phyloP scores from a whole-genome alignment of 2,888 invertebrate genomes.

The Amphipyra berbera region DNA sequence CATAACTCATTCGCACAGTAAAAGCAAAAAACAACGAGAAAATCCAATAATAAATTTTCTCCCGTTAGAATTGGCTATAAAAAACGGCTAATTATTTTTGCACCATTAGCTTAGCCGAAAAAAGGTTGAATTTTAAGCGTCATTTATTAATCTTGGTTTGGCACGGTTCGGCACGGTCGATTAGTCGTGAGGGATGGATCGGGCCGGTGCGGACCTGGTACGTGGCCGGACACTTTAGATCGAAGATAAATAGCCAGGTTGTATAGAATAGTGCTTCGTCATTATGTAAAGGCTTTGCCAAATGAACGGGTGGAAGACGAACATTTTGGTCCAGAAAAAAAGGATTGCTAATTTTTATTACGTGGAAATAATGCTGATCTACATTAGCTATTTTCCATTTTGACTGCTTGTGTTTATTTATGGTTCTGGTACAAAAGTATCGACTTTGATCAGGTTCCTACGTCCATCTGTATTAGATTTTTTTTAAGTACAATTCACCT shows the following conservation, averaged over 20 bases:
- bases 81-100: conserved; percentile 84
- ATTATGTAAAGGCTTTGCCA: conserved; percentile 50
- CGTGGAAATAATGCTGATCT: too few species aligned
- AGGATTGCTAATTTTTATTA: too few species aligned
- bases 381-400: neutral
- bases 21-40: conserved; percentile 63
- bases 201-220: conserved; percentile 58
- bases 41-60: conserved; percentile 79
- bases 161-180: conserved; percentile 72
- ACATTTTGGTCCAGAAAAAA: conserved; percentile 4
- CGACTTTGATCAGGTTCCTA: too few species aligned
- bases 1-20: conserved; percentile 78
- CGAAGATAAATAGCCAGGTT: conserved; percentile 62
- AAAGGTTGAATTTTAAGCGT: conserved; percentile 87
- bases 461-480: too few species aligned
- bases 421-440: too few species aligned
- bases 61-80: conserved; percentile 68
- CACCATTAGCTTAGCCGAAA: conserved; percentile 87
- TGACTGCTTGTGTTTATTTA: too few species aligned
- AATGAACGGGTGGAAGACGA: conserved; percentile 24
- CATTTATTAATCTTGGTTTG: conserved; percentile 85
- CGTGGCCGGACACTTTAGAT: conserved; percentile 61
- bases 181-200: conserved; percentile 80
- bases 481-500: too few species aligned
- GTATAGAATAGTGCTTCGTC: conserved; percentile 56